These are phyloP conservation scores for Scaptomyza polygonia DNA, from an alignment of 2,888 invertebrate species.

Conservation along the genomic window DNA sequence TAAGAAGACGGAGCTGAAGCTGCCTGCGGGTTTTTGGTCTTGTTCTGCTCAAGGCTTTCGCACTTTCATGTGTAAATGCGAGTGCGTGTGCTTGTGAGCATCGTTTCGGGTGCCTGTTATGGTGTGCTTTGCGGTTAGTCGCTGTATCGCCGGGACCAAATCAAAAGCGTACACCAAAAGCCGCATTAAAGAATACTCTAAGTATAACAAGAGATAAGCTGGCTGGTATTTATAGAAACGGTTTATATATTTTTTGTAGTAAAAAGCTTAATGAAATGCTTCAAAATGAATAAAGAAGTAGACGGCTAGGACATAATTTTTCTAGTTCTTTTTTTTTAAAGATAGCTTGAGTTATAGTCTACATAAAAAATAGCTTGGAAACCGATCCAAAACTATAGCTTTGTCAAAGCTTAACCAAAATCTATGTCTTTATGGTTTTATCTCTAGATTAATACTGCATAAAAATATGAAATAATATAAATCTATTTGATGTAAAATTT, in stretches of 20 bases:
- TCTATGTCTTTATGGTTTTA: no score
- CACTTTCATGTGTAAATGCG: conserved; percentile 12
- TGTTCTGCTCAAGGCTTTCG: conserved; percentile 42
- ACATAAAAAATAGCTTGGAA: no score
- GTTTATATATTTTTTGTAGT: background rate
- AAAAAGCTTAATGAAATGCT: conserved; percentile 6
- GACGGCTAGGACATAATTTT: background rate
- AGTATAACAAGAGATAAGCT: conserved; percentile 21
- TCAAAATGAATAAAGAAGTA: no score
- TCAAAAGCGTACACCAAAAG: conserved; percentile 23
- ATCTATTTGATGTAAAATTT: no score
- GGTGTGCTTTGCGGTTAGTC: conserved; percentile 72
- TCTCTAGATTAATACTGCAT: no score
- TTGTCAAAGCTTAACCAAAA: no score
- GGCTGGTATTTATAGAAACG: conserved; percentile 5
- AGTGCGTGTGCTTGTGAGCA: conserved; percentile 26
- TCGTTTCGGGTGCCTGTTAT: conserved; percentile 75
- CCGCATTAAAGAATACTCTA: conserved; percentile 56
- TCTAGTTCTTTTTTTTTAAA: background rate
- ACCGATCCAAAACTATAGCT: no score
- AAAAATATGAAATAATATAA: no score
- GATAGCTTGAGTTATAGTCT: no score
- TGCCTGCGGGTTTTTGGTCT: conserved; percentile 41
- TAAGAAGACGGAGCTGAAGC: conserved; percentile 26
- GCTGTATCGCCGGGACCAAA: conserved; percentile 28